Conservation (phyloP, 2,113 vertebrate species). For the Dolichallabes microphthalmus region DNA sequence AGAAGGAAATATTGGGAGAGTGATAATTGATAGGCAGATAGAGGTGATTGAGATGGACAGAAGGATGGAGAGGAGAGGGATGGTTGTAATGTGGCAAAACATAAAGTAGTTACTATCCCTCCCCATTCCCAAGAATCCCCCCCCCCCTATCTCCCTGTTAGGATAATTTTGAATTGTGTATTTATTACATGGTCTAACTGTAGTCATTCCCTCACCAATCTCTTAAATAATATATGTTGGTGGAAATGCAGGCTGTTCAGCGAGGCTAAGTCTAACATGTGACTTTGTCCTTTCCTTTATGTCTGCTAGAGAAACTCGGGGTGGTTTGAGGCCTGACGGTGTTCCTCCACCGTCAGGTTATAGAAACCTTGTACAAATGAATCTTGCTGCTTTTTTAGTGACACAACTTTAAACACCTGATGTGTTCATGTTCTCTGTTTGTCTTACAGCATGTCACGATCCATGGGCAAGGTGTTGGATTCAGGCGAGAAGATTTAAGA, state of each 20-base stretch:
- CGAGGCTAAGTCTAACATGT: constrained; percentile 60
- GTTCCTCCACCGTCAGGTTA: constrained; percentile 58
- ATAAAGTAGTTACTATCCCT: too few relatives aligned
- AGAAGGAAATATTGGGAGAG: too few relatives aligned
- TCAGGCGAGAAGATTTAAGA: background rate
- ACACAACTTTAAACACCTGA: background rate
- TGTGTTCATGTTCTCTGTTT: background rate
- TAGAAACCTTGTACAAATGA: constrained; percentile 64
- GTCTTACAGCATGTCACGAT: background rate
- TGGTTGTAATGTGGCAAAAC: too few relatives aligned
- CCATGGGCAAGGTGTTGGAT: background rate
- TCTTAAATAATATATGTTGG: too few relatives aligned
- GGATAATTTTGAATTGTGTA: too few relatives aligned
- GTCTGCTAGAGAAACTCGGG: constrained; percentile 67
- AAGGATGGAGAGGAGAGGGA: too few relatives aligned
- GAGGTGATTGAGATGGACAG: too few relatives aligned
- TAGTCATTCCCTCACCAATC: too few relatives aligned
- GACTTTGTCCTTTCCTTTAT: constrained; percentile 67
- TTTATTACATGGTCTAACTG: too few relatives aligned
- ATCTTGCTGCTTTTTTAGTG: background rate
- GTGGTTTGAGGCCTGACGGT: constrained; percentile 68
- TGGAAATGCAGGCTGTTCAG: constrained; percentile 45
- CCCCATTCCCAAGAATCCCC: too few relatives aligned
- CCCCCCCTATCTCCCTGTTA: too few relatives aligned
- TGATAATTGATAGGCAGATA: too few relatives aligned